Conservation (phyloP, 2,113 vertebrate species). For the Pontoporia blainvillei region DNA sequence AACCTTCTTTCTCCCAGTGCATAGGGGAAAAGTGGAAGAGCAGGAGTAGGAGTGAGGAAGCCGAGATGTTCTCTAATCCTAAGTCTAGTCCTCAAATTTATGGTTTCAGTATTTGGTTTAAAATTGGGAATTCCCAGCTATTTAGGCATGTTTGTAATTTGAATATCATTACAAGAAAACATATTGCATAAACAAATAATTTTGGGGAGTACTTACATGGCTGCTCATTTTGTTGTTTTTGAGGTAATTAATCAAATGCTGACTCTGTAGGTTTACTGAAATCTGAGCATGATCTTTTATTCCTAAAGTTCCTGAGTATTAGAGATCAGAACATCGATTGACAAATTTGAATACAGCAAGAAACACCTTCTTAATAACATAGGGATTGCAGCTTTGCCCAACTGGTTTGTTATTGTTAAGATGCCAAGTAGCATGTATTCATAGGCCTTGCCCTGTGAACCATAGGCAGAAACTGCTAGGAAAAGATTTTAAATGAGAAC, state of each 20-base stretch:
- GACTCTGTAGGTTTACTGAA: background rate
- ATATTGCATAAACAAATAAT: background rate
- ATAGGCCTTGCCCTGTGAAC: background rate
- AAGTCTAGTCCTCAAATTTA: background rate
- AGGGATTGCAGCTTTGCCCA: background rate
- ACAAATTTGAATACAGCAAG: conserved; percentile 22
- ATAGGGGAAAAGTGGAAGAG: background rate
- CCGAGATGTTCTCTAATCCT: background rate
- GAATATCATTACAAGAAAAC: conserved; percentile 21
- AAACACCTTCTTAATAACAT: background rate
- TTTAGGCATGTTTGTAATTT: background rate
- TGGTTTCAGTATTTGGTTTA: background rate
- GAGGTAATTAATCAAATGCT: background rate
- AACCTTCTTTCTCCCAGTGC: background rate
- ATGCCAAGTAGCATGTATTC: background rate
- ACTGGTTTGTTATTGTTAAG: conserved; percentile 34
- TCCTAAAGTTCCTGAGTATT: conserved; percentile 35
- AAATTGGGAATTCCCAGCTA: background rate
- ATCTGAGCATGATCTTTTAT: background rate
- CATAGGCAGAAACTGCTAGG: background rate
- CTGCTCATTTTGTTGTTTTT: background rate
- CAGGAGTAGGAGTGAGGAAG: background rate
- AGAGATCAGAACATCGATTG: background rate
- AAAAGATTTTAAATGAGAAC: conserved; percentile 30
- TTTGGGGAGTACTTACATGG: background rate